Evolutionary conservation across 2,797 vertebrate species (phyloP), one percentile per base, ranked within the genome.

Genomic region (Nyctibius grandis): DNA sequence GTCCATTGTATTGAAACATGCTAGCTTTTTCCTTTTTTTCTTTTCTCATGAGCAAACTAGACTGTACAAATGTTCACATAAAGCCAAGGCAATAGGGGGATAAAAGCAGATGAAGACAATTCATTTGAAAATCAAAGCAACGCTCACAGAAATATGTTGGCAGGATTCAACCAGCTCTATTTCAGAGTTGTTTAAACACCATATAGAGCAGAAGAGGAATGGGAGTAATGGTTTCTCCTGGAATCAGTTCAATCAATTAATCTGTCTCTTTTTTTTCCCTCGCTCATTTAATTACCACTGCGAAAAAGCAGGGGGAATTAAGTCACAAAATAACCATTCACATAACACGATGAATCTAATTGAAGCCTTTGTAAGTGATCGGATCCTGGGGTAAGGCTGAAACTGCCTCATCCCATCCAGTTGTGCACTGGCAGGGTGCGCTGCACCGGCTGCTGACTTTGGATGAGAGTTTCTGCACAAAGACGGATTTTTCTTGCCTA

Each of bases 211-310:
- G 78, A 91, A 93, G 77, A 96, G 67, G 53, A 96, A 90, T 1
- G 0, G 63, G 74, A 90, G 74, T 81, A 94, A 91, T 88, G 78
- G 77, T 85, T 96, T 96, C 94, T 96, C 84, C 80, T 96, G 93
- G 96, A 97, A 93, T 93, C 91, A 74, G 96, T 95, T 96, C 94
- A 96, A 93, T 95, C 93, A 96, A 93, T 96, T 96, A 96, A 93
- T 93, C 83, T 88, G 72, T 63, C 94, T 94, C 40, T 60, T 89
- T 91, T 69, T 93, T 89, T 48, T 0, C 7, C 40, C 83, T 94
- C 7, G 9, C 87, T 94, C 74, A 90, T 93, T 96, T 96, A 95
- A 96, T 96, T 96, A 96, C 80, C 88, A 76, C 88, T 85, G 91
- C 3, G 51, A 90, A 96, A 97, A 96, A 95, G 91, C 83, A 89